Base-by-base conservation (phyloP, 2,888 invertebrate genomes). In the Heliconius sara region DNA sequence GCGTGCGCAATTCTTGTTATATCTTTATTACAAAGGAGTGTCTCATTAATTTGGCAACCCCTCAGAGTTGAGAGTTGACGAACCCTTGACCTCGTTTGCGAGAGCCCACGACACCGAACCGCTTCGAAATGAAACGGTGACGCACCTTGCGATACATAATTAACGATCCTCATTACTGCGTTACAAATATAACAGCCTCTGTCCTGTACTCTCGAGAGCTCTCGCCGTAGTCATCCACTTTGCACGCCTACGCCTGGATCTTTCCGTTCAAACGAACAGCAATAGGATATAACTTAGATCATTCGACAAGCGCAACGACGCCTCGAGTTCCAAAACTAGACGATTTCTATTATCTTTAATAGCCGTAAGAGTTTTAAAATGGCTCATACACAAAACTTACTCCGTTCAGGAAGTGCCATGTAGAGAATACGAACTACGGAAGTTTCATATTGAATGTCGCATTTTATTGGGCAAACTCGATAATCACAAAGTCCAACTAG, bases 21-120 rank as follows among this genome's bases (percentile, higher is more conserved):
- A 94, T 95, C 95, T 95, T 95, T 95, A 95, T 95, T 95, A 95
- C 95, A 95, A 95, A 95, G 94, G 94, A 95, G 95, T 95, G 92
- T 92, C 95, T 95, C 95, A 95, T 95, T 95, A 95, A 95, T 95
- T 95, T 95, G 95, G 95, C 91, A 94, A 89, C 93, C 95, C 94
- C 95, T 95, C 91, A 92, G 93, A 94, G 92, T 93, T 93, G 93
- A 91, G 87, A 91, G 92, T 91, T 91, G 91, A 82, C 91, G 92
- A 93, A 93, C 94, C 93, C 95, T 95, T 95, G 95, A 95, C 95
- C 95, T 92, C 92, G 91, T 93, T 93, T 91, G 90, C 89, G 89
- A 91, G 92, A 89, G 91, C 90, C 89, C 91, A 90, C 91, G 90
- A 92, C 92, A 91, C 92, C 89, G 92, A 91, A 91, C 91, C 91